phyloP scores from a whole-genome alignment of 2,888 invertebrate species.

The Epistrophe grossulariae region DNA sequence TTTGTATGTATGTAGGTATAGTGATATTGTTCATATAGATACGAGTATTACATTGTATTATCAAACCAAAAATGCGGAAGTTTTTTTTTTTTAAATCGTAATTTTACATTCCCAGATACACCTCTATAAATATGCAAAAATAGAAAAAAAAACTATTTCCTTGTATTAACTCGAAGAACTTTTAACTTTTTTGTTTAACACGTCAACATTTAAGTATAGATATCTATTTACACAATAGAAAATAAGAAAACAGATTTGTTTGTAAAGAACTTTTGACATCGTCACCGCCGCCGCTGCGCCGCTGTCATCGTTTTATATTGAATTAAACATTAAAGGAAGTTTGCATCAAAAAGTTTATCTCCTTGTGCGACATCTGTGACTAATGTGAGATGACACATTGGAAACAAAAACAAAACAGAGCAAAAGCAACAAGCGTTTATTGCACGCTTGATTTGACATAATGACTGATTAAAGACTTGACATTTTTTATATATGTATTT shows the following conservation, averaged over 20 bases:
- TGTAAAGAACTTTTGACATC: conserved; percentile 6
- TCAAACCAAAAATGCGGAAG: background rate
- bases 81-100: background rate
- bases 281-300: background rate
- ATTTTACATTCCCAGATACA: background rate
- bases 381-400: conserved; percentile 28
- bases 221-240: background rate
- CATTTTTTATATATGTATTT: background rate
- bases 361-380: conserved; percentile 17
- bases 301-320: background rate
- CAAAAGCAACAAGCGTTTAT: background rate
- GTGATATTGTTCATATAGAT: background rate
- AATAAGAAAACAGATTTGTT: background rate
- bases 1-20: no score
- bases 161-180: background rate
- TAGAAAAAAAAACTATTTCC: background rate
- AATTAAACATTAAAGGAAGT: conserved; percentile 13
- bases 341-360: conserved; percentile 21
- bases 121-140: no score
- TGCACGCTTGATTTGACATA: conserved; percentile 2
- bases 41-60: background rate
- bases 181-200: background rate
- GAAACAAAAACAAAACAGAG: background rate
- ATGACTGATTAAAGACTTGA: conserved; percentile 1
- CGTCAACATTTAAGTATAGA: background rate